Evolutionary conservation across 2,113 vertebrate genomes (phyloP).

Genomic region (Hipposideros armiger): DNA sequence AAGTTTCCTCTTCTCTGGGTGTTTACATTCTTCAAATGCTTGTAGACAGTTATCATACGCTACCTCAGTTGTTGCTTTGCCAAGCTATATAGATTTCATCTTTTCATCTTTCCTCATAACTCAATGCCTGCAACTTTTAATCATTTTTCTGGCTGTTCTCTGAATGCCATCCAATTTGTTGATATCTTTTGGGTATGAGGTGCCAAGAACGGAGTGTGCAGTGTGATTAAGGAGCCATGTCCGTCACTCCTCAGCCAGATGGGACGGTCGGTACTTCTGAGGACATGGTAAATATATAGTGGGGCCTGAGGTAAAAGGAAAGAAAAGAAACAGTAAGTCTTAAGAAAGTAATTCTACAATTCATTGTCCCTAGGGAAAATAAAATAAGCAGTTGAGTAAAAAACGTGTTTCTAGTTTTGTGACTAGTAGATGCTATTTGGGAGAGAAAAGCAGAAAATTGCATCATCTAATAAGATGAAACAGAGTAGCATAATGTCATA

Average conservation of each 20-base stretch:
- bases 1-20: not conserved
- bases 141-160: constrained; percentile 78
- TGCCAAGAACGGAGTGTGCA: constrained; percentile 74
- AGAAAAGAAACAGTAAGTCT: constrained; percentile 62
- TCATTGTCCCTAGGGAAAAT: constrained; percentile 65
- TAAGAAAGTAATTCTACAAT: constrained; percentile 63
- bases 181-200: constrained; percentile 67
- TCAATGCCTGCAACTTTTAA: constrained; percentile 79
- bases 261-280: constrained; percentile 71
- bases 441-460: constrained; percentile 59
- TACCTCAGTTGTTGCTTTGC: constrained; percentile 56
- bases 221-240: constrained; percentile 72
- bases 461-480: constrained; percentile 73
- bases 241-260: constrained; percentile 77
- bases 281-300: constrained; percentile 41
- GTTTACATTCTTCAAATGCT: constrained; percentile 69
- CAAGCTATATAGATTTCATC: constrained; percentile 71
- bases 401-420: constrained; percentile 68
- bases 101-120: constrained; percentile 77
- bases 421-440: constrained; percentile 72
- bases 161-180: constrained; percentile 80
- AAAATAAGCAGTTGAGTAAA: constrained; percentile 80
- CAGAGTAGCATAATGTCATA: constrained; percentile 14
- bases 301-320: constrained; percentile 58
- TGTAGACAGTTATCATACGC: constrained; percentile 41